A percentile compares a stretch with the other conserved stretches of the same genome.
Conservation (phyloP, 1,140 invertebrate genomes). For the Teleopsis dalmanni region DNA sequence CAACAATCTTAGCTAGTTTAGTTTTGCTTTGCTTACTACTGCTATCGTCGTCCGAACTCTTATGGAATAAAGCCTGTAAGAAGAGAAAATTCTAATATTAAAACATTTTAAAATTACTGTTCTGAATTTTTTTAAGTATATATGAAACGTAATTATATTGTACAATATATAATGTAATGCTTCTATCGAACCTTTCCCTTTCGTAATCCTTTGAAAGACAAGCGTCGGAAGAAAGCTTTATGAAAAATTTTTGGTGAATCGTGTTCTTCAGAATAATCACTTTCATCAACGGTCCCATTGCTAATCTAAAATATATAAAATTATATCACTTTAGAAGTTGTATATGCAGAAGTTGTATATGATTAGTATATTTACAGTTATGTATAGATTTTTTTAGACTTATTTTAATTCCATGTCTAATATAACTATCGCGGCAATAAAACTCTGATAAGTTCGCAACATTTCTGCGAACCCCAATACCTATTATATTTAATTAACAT, state of each 20-base stretch:
- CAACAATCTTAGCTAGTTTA: constrained; percentile 82
- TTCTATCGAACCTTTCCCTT: constrained; percentile 39
- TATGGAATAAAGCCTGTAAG: constrained; percentile 65
- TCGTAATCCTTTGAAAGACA: constrained; percentile 81
- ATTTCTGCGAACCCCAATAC: too few relatives aligned
- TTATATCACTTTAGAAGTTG: too few relatives aligned
- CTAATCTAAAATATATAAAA: constrained; percentile 19
- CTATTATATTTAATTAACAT: too few relatives aligned
- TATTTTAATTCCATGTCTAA: too few relatives aligned
- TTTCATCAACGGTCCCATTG: constrained; percentile 42
- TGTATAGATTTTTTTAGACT: too few relatives aligned
- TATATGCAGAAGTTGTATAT: too few relatives aligned
- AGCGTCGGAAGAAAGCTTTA: constrained; percentile 72
- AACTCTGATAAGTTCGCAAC: too few relatives aligned
- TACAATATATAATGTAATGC: not conserved
- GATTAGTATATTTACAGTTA: too few relatives aligned
- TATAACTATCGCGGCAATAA: too few relatives aligned
- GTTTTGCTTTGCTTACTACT: constrained; percentile 69
- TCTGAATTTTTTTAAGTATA: too few relatives aligned
- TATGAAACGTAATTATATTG: not conserved
- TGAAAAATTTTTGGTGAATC: constrained; percentile 70
- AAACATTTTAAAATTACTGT: constrained; percentile 14
- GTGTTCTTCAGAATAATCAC: constrained; percentile 67
- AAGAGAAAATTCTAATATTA: constrained; percentile 35
- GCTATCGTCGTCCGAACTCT: constrained; percentile 77